Evolutionary conservation across 2,888 invertebrate genomes (phyloP), one percentile per base, ranked within the genome.

Genomic region (Zygothrica quintamaculata): DNA sequence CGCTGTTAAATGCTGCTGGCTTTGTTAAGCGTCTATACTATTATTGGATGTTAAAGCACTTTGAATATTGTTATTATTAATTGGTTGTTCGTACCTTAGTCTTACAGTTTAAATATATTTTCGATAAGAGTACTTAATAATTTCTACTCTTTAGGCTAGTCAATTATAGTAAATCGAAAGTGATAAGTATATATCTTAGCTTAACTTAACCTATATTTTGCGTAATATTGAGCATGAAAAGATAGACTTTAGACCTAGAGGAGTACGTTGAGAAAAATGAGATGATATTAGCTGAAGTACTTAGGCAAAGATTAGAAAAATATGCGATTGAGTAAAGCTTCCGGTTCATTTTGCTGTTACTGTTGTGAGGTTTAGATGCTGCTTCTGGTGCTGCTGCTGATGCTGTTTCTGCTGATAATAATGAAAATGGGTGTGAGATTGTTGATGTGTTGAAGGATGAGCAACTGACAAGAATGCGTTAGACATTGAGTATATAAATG

Each of bases 231-330:
- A 22, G 18, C 18, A 22, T 22, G 5, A 22, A 22, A 9, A 9
- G 9, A 5, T 7, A 29, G 2, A 5, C 29, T 8, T 29, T 29
- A 29, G 1, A 29, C 9, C 1, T 7, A 29, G 4, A n/a, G n/a
- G n/a, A 29, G 29, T 7, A 29, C 3, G n/a, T 29, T 39, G 47
- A 29, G n/a, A 33, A 43, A 52, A 43, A 43, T 47, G 46, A 39
- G 25, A 18, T 16, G 25, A 34, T 44, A 55, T 55, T 44, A 57
- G 48, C 25, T 42, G 47, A 52, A 60, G 57, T 53, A 66, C 66
- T n/a, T 44, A 64, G 44, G 55, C 71, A 61, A 74, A 65, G 69
- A 75, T 75, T 72, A 62, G 52, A 60, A 61, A 60, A 61, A 61
- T 71, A 67, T 67, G 65, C 64, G 68, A 71, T 69, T 69, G 37